phyloP scores from a whole-genome alignment of 2,888 invertebrate species.

The Chaitophorus viminalis region DNA sequence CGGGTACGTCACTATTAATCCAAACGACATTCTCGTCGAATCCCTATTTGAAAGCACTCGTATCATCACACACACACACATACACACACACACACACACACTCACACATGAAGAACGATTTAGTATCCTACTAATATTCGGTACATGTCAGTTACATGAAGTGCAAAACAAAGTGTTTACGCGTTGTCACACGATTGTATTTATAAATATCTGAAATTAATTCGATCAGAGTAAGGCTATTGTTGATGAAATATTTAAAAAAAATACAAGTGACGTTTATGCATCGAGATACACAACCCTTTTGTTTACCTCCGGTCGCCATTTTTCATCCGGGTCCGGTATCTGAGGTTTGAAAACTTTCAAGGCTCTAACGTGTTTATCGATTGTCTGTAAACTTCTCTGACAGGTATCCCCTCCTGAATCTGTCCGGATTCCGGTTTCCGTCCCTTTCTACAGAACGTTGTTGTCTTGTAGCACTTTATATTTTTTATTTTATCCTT shows the following conservation, averaged over 20 bases:
- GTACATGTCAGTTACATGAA: not conserved
- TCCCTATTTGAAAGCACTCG: slow-evolving; percentile 55
- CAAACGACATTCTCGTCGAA: slow-evolving; percentile 59
- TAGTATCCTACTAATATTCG: not conserved
- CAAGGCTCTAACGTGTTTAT: slow-evolving; percentile 28
- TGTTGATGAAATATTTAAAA: slow-evolving; percentile 8
- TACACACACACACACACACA: not conserved
- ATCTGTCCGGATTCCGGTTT: slow-evolving; percentile 32
- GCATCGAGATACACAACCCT: not conserved
- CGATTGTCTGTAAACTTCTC: slow-evolving; percentile 50
- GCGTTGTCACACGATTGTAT: not conserved
- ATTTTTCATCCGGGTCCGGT: slow-evolving; percentile 18
- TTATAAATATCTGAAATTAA: not conserved
- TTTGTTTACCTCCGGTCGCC: slow-evolving; percentile 10
- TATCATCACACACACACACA: not conserved
- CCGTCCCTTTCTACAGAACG: slow-evolving; percentile 31
- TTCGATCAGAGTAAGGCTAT: not conserved
- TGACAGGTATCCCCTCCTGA: slow-evolving; percentile 40
- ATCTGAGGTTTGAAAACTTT: slow-evolving; percentile 44
- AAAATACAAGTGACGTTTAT: not conserved
- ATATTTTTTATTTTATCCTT: not conserved
- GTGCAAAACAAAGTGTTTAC: not conserved
- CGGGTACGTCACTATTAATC: slow-evolving; percentile 60
- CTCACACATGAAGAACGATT: not conserved
- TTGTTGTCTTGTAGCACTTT: slow-evolving; percentile 32